A percentile compares a stretch with the other conserved stretches of the same genome.
phyloP scores from a whole-genome alignment of 2,113 vertebrate species.

The Notothenia rossii region DNA sequence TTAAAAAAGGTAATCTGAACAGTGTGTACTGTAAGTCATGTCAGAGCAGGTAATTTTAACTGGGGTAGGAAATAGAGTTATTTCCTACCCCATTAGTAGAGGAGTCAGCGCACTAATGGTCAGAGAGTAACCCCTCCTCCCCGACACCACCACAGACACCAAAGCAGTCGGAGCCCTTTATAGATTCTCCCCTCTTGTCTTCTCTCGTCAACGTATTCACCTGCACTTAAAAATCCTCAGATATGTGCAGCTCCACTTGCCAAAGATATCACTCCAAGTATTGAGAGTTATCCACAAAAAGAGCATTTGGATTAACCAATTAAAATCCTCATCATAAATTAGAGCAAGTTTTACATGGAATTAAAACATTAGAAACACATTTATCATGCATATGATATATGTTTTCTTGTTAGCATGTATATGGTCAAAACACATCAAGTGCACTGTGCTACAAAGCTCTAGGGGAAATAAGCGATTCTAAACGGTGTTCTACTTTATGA shows the following conservation, averaged over 20 bases:
- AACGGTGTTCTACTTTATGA: conserved; percentile 77
- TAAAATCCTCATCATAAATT: background rate
- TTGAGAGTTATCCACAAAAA: background rate
- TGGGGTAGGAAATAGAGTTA: conserved; percentile 71
- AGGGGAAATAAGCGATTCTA: conserved; percentile 68
- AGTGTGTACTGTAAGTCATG: conserved; percentile 57
- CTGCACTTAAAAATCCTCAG: conserved; percentile 36
- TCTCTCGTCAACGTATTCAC: conserved; percentile 38
- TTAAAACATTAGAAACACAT: conserved; percentile 39
- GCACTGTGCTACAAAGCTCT: conserved; percentile 64
- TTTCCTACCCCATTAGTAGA: conserved; percentile 76
- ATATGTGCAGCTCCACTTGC: conserved; percentile 9
- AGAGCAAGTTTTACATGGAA: conserved; percentile 11
- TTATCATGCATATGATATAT: conserved; percentile 45
- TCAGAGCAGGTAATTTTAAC: conserved; percentile 66
- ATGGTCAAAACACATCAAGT: conserved; percentile 44
- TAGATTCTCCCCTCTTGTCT: conserved; percentile 45
- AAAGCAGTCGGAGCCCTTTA: conserved; percentile 66
- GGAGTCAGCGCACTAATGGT: conserved; percentile 79
- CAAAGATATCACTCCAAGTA: conserved; percentile 9
- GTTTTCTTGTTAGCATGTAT: conserved; percentile 46
- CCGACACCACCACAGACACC: conserved; percentile 50
- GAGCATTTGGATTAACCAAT: conserved; percentile 8
- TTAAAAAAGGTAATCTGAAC: conserved; percentile 34
- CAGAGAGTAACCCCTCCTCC: conserved; percentile 65